Base-by-base conservation (phyloP, 2,888 invertebrate genomes). In the Stenodera caucasica region DNA sequence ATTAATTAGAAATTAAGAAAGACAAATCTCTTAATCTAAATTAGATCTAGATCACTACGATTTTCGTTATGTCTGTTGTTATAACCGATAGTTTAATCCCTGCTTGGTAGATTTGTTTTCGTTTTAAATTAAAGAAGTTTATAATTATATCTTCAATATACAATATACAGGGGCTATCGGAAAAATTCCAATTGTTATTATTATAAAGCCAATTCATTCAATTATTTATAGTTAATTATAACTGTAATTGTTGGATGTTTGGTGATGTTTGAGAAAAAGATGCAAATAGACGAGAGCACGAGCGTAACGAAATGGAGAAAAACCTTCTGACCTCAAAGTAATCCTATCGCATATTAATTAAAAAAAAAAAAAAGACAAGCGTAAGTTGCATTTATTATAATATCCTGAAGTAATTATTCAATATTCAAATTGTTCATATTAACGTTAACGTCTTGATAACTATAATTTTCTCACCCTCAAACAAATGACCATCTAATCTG, bases 291-390 rank as follows among this genome's bases (percentile, higher is more conserved):
- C 61, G 65, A 58, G 57, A 63, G 65, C 58, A 63, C 58, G 58
- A 65, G 61, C 63, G 65, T 63, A 60, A 63, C 65, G 61, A 57
- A 65, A 57, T 63, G 50, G 56, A n/a, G 56, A 45, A 30, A 58
- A 63, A 45, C 45, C 60, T 61, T 63, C 30, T 63, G 62, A 63
- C 62, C 65, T 45, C 52, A 53, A 59, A 51, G 14, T 49, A 50
- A 21, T 51, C 50, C 50, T 52, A 55, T 40, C 59, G 50, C 15
- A 50, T 23, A 55, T 3, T 45, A 45, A 45, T 21, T 45, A 45
- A n/a, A n/a, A n/a, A n/a, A n/a, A n/a, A n/a, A n/a, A n/a, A n/a
- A n/a, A n/a, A n/a, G n/a, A n/a, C n/a, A n/a, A n/a, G n/a, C n/a
- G n/a, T n/a, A n/a, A n/a, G n/a, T n/a, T n/a, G n/a, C n/a, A 26